phyloP scores from a whole-genome alignment of 2,888 invertebrate species.

The Nomada goodeniana region DNA sequence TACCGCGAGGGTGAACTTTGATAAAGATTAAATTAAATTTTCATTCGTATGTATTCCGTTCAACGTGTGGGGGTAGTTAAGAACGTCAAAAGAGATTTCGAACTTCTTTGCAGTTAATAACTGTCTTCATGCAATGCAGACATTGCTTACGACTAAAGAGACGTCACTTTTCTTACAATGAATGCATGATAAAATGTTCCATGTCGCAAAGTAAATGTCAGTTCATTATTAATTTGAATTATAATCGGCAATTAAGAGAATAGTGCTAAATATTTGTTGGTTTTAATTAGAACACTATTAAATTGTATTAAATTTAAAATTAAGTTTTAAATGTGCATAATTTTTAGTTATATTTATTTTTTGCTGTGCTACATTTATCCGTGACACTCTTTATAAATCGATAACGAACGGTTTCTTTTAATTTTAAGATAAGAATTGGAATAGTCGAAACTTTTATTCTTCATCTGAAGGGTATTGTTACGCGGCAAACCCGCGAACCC shows the following conservation, averaged over 20 bases:
- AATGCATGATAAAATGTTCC: not conserved
- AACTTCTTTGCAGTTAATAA: slow-evolving; percentile 37
- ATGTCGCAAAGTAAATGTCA: not conserved
- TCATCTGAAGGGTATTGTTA: no score
- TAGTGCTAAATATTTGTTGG: not conserved
- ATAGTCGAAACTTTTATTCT: no score
- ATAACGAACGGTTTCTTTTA: no score
- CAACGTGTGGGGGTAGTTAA: slow-evolving; percentile 19
- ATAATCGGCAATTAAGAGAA: not conserved
- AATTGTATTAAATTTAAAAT: no score
- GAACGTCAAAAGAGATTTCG: slow-evolving; percentile 5
- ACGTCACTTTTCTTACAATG: not conserved
- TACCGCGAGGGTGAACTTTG: slow-evolving; percentile 16
- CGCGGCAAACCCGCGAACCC: no score
- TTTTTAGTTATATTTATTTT: no score
- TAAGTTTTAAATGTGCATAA: no score
- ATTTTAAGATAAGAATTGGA: no score
- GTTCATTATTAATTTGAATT: not conserved
- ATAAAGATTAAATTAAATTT: slow-evolving; percentile 42
- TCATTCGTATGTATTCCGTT: slow-evolving; percentile 15
- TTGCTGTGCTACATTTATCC: no score
- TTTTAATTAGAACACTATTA: no score
- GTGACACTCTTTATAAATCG: no score
- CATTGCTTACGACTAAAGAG: not conserved
- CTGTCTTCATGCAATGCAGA: slow-evolving; percentile 5